Evolutionary conservation across 23 tunicate genomes (phyloP), one percentile per base, ranked within the genome.

Genomic region (Styela plicata): DNA sequence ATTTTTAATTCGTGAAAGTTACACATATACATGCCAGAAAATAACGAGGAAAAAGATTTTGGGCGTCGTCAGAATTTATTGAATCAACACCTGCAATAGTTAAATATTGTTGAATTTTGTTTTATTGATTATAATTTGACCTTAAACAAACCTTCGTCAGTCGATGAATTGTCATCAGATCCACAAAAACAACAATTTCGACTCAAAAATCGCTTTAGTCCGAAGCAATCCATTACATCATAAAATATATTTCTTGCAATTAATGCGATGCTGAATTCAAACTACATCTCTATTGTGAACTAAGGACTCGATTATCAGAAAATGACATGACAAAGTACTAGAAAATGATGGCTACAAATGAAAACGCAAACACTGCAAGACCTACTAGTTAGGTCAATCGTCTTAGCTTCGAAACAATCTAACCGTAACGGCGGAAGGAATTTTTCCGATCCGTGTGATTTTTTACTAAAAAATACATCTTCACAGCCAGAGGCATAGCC

Each of bases 121-220:
- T n/a, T n/a, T n/a, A n/a, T n/a, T n/a, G n/a, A n/a, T n/a, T n/a
- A n/a, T n/a, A n/a, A n/a, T n/a, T n/a, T n/a, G n/a, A n/a, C n/a
- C 7, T 44, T 13, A 13, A 44, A 44, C 70, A 66, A 24, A 66
- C 70, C 70, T 66, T 66, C 31, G 31, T 66, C 70, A 3, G 70
- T 24, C 32, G 7, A 33, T 21, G 36, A 28, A 26, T 34, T 16
- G 36, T 71, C 77, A n/a, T 30, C 37, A 71, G 77, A 71, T 30
- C 77, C 77, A 71, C 77, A 71, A 33, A 34, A 71, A 34, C 77
- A 71, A 17, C 77, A 71, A 5, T 21, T 32, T 33, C 77, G 77
- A 5, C 35, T 29, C 3, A 71, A 30, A 30, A 71, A 71, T 30
- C 29, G 26, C 29, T 71, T 33, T 17, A 32, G 7, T 33, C 37